Conservation (phyloP, 2,888 invertebrate species). For the Chymomyza amoena region DNA sequence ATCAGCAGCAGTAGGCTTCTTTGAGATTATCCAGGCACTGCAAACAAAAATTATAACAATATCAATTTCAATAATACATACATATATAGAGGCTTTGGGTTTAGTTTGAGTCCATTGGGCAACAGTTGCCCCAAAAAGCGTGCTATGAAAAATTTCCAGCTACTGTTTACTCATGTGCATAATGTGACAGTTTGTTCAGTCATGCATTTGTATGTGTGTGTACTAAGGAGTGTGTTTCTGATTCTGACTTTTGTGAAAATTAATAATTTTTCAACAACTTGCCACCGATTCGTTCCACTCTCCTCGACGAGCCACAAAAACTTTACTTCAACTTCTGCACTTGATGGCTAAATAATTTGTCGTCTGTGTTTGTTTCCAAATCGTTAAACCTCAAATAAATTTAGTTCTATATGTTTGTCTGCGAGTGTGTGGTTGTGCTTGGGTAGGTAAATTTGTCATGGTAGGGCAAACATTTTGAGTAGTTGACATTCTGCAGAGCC, state of each 20-base stretch:
- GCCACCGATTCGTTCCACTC: background rate
- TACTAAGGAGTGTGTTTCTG: slow-evolving; percentile 35
- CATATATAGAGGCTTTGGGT: slow-evolving; percentile 13
- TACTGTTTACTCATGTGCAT: slow-evolving; percentile 60
- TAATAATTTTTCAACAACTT: slow-evolving; percentile 58
- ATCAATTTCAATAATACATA: slow-evolving; percentile 32
- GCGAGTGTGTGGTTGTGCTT: slow-evolving; percentile 8
- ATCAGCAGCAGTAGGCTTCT: slow-evolving; percentile 2
- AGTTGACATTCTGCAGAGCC: slow-evolving; percentile 63
- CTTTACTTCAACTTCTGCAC: slow-evolving; percentile 50
- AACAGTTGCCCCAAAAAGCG: slow-evolving; percentile 42
- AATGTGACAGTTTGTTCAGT: slow-evolving; percentile 37
- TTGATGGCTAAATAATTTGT: slow-evolving; percentile 74
- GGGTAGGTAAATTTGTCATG: slow-evolving; percentile 63
- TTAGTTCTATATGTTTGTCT: slow-evolving; percentile 26
- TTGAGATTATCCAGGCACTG: slow-evolving; percentile 55
- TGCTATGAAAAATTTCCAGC: slow-evolving; percentile 44
- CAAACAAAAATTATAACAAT: slow-evolving; percentile 33
- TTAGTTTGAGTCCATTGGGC: background rate
- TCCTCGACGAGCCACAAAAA: background rate
- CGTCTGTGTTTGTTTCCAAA: slow-evolving; percentile 64
- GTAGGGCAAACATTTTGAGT: slow-evolving; percentile 58
- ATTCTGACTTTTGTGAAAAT: slow-evolving; percentile 66
- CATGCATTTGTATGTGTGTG: background rate
- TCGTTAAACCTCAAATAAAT: slow-evolving; percentile 67